Evolutionary conservation across 2,888 invertebrate genomes (phyloP).

Genomic region (Mesorhabditis belari): DNA sequence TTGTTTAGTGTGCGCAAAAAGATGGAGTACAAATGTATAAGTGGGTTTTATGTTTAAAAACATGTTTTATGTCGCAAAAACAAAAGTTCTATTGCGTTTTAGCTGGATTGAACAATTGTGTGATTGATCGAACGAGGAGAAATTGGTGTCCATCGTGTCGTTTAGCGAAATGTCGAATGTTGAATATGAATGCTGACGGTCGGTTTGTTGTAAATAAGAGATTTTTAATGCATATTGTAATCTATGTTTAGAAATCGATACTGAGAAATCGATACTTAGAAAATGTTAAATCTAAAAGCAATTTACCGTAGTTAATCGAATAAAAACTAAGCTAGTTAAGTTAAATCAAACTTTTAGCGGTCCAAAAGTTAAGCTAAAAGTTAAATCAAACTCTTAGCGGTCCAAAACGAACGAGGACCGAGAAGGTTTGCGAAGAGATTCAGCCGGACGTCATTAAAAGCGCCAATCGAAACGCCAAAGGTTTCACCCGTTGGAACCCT

Average conservation of each 20-base stretch:
- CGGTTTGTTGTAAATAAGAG: constrained; percentile 7
- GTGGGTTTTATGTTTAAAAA: constrained; percentile 57
- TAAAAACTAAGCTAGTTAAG: background rate
- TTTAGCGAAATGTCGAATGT: constrained; percentile 70
- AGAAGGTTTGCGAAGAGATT: constrained; percentile 3
- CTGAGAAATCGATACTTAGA: too few species aligned
- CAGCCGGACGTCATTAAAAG: too few species aligned
- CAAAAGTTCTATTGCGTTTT: constrained; percentile 1
- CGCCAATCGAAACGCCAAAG: too few species aligned
- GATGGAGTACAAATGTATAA: constrained; percentile 71
- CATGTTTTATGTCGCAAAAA: background rate
- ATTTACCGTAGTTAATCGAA: background rate
- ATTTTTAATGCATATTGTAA: too few species aligned
- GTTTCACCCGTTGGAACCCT: too few species aligned
- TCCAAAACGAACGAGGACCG: constrained; percentile 77
- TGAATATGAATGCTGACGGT: constrained; percentile 74
- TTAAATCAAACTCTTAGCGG: constrained; percentile 63
- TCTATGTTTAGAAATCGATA: too few species aligned
- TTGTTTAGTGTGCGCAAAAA: constrained; percentile 63
- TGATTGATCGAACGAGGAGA: constrained; percentile 72
- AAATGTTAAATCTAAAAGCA: background rate
- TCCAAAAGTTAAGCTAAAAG: background rate
- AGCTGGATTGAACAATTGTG: constrained; percentile 70
- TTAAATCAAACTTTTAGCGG: background rate
- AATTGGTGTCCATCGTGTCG: constrained; percentile 84